Evolutionary conservation across 2,113 vertebrate genomes (phyloP).

Genomic region (Crotophaga sulcirostris): DNA sequence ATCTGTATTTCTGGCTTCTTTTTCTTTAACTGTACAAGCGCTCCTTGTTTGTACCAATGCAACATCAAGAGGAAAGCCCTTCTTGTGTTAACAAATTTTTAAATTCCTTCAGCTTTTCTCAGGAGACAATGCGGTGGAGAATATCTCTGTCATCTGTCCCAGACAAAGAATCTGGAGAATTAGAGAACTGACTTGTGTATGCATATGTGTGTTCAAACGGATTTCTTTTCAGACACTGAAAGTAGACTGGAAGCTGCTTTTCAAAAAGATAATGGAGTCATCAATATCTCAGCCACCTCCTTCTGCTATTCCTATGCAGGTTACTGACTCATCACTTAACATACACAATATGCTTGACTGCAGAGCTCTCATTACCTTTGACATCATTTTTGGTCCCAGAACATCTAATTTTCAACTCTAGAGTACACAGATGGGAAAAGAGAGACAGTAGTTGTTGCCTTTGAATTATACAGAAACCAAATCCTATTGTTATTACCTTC

Average conservation of each 20-base stretch:
- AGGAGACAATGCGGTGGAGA: fast-evolving
- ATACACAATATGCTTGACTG: constrained; percentile 36
- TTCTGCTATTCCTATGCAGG: constrained; percentile 58
- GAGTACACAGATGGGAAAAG: constrained; percentile 17
- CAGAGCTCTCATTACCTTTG: constrained; percentile 70
- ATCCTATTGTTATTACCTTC: constrained; percentile 38
- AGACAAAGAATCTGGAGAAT: not conserved
- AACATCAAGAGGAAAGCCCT: not conserved
- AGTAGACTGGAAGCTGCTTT: not conserved
- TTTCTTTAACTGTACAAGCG: not conserved
- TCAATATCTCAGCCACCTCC: constrained; percentile 5
- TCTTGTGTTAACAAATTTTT: not conserved
- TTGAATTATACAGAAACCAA: constrained; percentile 18
- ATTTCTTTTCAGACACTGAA: not conserved
- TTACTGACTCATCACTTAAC: constrained; percentile 64
- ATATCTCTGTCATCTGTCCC: not conserved
- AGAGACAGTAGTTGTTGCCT: constrained; percentile 11
- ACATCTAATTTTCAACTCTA: constrained; percentile 67
- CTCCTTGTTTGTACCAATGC: not conserved
- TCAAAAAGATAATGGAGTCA: constrained; percentile 20
- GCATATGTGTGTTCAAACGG: not conserved
- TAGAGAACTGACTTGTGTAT: not conserved
- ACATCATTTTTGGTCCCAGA: constrained; percentile 65
- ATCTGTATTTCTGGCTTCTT: not conserved
- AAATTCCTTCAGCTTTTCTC: not conserved